Evolutionary conservation across 1,140 invertebrate species (phyloP).

Genomic region (Nephotettix cincticeps): DNA sequence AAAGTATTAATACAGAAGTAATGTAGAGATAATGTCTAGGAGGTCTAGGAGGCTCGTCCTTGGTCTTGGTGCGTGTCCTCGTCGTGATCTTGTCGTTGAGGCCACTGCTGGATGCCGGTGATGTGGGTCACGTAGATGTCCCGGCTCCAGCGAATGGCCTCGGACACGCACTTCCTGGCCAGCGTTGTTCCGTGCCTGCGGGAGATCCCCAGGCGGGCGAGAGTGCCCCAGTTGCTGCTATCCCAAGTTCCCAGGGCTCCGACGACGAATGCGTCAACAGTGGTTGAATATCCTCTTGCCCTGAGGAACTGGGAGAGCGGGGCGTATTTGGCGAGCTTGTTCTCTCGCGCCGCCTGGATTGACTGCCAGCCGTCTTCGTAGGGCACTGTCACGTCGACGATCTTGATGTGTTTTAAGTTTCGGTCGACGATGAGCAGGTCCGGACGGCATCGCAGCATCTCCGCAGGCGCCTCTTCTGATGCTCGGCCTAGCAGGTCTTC

Average conservation of each 20-base stretch:
- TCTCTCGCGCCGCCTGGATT: no score
- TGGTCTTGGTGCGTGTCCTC: no score
- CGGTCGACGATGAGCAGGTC: no score
- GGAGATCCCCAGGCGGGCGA: neutral
- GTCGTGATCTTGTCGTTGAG: no score
- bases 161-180: neutral
- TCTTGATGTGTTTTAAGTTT: neutral
- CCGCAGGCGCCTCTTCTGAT: neutral
- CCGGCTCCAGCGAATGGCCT: neutral
- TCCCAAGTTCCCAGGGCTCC: neutral
- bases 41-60: no score
- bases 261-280: neutral
- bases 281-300: neutral
- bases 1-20: no score
- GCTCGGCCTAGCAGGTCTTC: no score
- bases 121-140: neutral
- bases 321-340: neutral
- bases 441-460: neutral
- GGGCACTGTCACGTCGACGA: no score
- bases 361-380: no score
- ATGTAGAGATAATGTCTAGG: no score
- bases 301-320: neutral
- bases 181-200: neutral
- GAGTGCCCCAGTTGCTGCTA: no score
- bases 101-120: constrained; percentile 31